Evolutionary conservation across 2,113 vertebrate species (phyloP).

Genomic region (Polyodon spathula): DNA sequence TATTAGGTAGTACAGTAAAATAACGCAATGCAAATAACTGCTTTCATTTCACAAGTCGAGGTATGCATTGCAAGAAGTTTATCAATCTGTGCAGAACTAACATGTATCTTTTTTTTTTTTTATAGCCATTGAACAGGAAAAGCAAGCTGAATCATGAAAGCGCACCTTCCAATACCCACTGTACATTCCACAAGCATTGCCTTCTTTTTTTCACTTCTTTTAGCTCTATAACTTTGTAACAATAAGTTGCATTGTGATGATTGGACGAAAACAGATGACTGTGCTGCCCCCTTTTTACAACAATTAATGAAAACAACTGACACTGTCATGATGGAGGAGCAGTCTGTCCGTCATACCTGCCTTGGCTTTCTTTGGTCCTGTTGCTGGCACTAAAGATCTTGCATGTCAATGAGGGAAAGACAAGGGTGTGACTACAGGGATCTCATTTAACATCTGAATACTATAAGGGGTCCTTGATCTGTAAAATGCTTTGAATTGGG

Average conservation of each 20-base stretch:
- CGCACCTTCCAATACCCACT: conserved; percentile 55
- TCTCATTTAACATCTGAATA: conserved; percentile 32
- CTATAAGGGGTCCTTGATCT: conserved; percentile 60
- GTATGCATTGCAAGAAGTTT: too few relatives aligned
- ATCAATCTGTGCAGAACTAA: too few relatives aligned
- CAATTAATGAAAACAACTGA: conserved; percentile 65
- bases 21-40: not conserved
- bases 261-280: conserved; percentile 70
- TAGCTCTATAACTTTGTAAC: conserved; percentile 87
- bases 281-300: conserved; percentile 56
- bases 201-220: conserved; percentile 96
- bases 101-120: conserved; percentile 8
- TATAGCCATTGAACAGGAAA: conserved; percentile 33
- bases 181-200: conserved; percentile 85
- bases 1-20: not conserved
- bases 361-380: conserved; percentile 46
- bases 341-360: conserved; percentile 51
- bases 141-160: conserved; percentile 45
- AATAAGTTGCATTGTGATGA: conserved; percentile 63
- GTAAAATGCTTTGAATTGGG: conserved; percentile 72
- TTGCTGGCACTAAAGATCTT: conserved; percentile 52
- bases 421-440: conserved; percentile 52
- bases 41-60: not conserved
- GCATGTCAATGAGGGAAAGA: conserved; percentile 60
- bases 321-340: conserved; percentile 46